Base-by-base conservation (phyloP, 2,888 invertebrate genomes). In the Trichogramma dendrolimi region DNA sequence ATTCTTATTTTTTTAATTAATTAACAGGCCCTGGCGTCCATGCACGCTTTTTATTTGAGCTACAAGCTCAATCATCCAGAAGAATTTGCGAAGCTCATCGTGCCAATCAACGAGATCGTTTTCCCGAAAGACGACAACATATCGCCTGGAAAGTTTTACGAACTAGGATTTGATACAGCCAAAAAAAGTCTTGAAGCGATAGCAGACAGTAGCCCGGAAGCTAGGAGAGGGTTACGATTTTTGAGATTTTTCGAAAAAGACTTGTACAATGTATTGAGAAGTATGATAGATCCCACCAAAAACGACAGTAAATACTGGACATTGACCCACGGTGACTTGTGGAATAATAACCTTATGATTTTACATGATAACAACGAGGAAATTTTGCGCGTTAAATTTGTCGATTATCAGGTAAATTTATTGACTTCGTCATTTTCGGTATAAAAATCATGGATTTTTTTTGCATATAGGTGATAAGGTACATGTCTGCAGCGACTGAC, bases 291-390 rank as follows among this genome's bases (percentile, higher is more conserved):
- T 1, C 43, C 57, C 1, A 2, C 2, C 3, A 27, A 27, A 27
- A 66, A 66, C 8, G 52, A 58, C 5, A 47, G 64, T 1, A 69
- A 70, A 6, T 72, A 72, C 47, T 66, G 73, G 60, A 70, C 73
- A 5, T 50, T 76, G 14, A 71, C 64, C 1, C 75, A 76, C 58
- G 75, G 75, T 0, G 75, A 76, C 43, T 55, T 68, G 4, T 76
- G 75, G 75, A 73, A 69, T 55, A 76, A 75, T 50, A 76, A 76
- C 60, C 63, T 75, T 4, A 63, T 74, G 41, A 75, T 73, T 56
- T 67, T 69, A 10, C 66, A 72, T 43, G 67, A 71, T 38, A 11
- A 49, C 0, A 41, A 64, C 1, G 71, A 67, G 8, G 54, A 54
- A 2, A 53, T 69, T 3, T 50, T 56, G 1, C 58, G 62, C 41